Conservation (phyloP, 2,797 vertebrate genomes). For the Choloepus didactylus region DNA sequence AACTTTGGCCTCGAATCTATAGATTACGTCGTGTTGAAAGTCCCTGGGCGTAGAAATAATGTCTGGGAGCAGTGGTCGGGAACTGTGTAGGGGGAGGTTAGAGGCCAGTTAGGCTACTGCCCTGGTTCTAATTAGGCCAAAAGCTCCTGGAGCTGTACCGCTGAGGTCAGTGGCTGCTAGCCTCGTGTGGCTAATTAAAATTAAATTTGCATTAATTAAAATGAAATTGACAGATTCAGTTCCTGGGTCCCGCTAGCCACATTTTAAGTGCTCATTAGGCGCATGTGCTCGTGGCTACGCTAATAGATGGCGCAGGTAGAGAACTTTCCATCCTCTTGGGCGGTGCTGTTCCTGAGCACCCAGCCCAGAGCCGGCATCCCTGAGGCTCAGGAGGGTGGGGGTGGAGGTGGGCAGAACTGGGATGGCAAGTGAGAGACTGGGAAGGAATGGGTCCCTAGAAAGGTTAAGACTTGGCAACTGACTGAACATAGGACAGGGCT, state of each 20-base stretch:
- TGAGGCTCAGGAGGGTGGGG: accelerated
- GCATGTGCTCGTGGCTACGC: accelerated
- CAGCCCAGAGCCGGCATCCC: accelerated
- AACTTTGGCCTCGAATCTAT: not conserved
- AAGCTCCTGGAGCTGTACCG: accelerated
- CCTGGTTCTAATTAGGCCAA: not conserved
- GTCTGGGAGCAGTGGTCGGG: not conserved
- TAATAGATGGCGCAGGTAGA: not conserved
- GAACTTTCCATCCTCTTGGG: accelerated
- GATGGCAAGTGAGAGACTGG: not conserved
- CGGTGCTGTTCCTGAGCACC: not conserved
- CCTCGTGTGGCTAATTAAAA: not conserved
- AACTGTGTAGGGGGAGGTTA: no score
- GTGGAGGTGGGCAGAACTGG: not conserved
- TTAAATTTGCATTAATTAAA: not conserved
- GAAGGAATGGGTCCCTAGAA: not conserved
- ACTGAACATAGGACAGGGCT: not conserved
- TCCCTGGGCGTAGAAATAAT: not conserved
- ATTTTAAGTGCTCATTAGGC: no score
- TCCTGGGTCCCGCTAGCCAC: not conserved
- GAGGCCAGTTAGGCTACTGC: not conserved
- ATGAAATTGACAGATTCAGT: not conserved
- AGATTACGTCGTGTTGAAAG: not conserved
- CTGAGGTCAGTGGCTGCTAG: accelerated
- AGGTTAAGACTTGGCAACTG: not conserved